phyloP scores from a whole-genome alignment of 2,888 invertebrate genomes.

The Epinotia bilunana region DNA sequence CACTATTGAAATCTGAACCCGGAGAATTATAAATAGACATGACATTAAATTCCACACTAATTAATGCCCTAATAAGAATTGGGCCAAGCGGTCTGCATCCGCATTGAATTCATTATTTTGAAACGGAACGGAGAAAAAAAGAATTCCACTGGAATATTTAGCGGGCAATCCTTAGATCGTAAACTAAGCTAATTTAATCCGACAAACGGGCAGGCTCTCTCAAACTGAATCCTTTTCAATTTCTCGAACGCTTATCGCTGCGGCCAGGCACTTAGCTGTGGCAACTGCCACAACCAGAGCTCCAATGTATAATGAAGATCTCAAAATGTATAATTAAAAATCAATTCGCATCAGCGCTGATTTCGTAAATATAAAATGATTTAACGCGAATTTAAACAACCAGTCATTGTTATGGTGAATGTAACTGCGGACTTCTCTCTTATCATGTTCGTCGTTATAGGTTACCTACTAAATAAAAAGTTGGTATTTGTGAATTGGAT shows the following conservation, averaged over 20 bases:
- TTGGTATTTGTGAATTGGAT: not conserved
- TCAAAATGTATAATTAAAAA: constrained; percentile 28
- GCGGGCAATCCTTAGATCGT: constrained; percentile 53
- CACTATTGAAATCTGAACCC: not conserved
- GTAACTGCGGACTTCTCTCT: not conserved
- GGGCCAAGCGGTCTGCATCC: not conserved
- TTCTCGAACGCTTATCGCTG: constrained; percentile 66
- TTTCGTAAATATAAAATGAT: no score
- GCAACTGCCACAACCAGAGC: constrained; percentile 31
- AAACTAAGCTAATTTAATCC: constrained; percentile 74
- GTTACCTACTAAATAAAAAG: not conserved
- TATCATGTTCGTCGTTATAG: not conserved
- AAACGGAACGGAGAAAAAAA: constrained; percentile 26
- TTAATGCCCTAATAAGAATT: not conserved
- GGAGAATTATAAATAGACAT: not conserved
- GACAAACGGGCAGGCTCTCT: constrained; percentile 63
- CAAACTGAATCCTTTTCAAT: constrained; percentile 73
- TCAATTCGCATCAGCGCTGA: not conserved
- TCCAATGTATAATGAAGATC: constrained; percentile 34
- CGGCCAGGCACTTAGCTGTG: constrained; percentile 46
- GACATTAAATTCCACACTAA: no score
- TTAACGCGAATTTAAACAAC: not conserved
- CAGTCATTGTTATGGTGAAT: not conserved
- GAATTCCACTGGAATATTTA: constrained; percentile 51
- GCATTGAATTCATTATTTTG: constrained; percentile 21